Base-by-base conservation (phyloP, 2,797 vertebrate genomes). In the Melanogrammus aeglefinus region DNA sequence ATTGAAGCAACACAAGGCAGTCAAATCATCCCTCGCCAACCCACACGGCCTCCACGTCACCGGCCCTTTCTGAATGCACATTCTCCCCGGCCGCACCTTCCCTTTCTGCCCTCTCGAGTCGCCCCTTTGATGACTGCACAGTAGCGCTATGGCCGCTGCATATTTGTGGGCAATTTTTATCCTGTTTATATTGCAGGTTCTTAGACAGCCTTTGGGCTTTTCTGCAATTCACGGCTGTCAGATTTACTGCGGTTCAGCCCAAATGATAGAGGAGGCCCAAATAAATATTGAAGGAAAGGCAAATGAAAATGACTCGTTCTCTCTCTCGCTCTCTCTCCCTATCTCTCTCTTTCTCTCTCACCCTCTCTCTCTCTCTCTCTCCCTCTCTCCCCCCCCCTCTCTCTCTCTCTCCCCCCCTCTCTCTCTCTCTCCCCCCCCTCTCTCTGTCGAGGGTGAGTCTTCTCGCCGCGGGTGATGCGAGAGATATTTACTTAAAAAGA, bases 261-360 rank as follows among this genome's bases (percentile, higher is more conserved):
- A 90, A 91, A 90, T 88, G 90, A 93, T 90, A 91, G 91, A 91
- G 90, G 85, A 89, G 91, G 91, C 88, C 89, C 88, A 92, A 92
- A 93, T 93, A 93, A 92, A 93, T 93, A 92, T 94, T 91, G 90
- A 92, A 91, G 90, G 89, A 88, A 91, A 88, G 87, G 91, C 88
- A 92, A 93, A 93, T 93, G 92, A 90, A 93, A 93, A 92, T 91
- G 91, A 94, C 91, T 92, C 90, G 91, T 91, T 91, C 89, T 89
- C 77, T 31, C 92, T 89, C 88, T 70, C 66, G 2, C 92, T 91
- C 88, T 57, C 51, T 6, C 51, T 57, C 51, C 1, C 51, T 57
- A 18, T 57, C 51, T 21, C 51, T 57, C 51, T 57, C 51, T 57
- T 18, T 21, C 44, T 44, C 8, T 44, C 41, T 44, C 41, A 21